Base-by-base conservation (phyloP, 2,797 vertebrate genomes). In the Buceros bicornis region DNA sequence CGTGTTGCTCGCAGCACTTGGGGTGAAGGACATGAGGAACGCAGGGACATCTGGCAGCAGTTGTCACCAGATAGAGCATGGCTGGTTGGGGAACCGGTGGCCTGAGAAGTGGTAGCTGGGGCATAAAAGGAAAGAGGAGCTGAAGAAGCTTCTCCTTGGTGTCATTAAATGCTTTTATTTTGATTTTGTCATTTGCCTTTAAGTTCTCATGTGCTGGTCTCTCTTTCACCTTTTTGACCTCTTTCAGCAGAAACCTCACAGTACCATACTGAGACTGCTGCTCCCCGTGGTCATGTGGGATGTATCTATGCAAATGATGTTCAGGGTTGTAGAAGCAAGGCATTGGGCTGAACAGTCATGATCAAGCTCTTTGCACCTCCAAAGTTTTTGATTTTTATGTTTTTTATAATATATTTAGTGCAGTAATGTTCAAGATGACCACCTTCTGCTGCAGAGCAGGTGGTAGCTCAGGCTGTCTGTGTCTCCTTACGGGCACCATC, bases 291-390 rank as follows among this genome's bases (percentile, higher is more conserved):
- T 37, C 13, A 1, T 10, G 28, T 37, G 5, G 31, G 25, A 2
- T 47, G 25, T 57, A 12, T 43, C 47, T 37, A 3, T 33, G 13
- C 0, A 0, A 42, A 29, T 31, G 8, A 2, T 1, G 5, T 21
- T 53, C 42, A 19, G 66, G 28, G 21, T 4, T 66, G 48, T 24
- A n/a, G 65, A 42, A 62, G 16, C 26, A 50, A 40, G 20, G 11
- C 35, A 6, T 4, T 31, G 35, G 20, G 42, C 37, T 61, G 25
- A 57, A n/a, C 18, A 51, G 16, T 40, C n/a, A 13, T 8, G 15
- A 58, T 28, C 61, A 56, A 72, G 35, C 60, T 78, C n/a, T 77
- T 50, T 51, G 16, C 9, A 5, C 47, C 29, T 78, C 65, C 29
- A 42, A 37, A 21, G 33, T n/a, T 83, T 72, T 60, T 62, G 18